Evolutionary conservation across 1,140 invertebrate species (phyloP).

Genomic region (Diabrotica virgifera): DNA sequence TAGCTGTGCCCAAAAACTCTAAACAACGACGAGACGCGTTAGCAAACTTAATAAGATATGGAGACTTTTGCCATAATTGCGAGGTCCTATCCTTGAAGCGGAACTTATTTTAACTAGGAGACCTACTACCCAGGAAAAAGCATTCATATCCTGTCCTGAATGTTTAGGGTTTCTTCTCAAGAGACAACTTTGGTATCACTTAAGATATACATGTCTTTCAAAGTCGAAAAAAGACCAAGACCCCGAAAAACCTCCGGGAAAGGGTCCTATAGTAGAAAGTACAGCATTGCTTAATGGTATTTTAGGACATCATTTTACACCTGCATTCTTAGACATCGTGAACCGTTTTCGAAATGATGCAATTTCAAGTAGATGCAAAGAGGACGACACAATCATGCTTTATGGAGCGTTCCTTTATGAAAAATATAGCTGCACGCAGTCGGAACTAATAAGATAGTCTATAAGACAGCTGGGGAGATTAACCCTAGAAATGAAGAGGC

Average conservation of each 20-base stretch:
- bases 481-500: constrained; percentile 7
- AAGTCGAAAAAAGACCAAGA: background rate
- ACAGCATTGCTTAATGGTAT: constrained; percentile 14
- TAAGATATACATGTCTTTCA: constrained; percentile 11
- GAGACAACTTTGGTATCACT: constrained; percentile 12
- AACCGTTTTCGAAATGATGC: constrained; percentile 21
- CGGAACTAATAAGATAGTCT: no score
- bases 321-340: constrained; percentile 17
- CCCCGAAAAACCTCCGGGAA: background rate
- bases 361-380: constrained; percentile 15
- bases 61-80: constrained; percentile 21
- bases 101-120: constrained; percentile 12
- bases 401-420: constrained; percentile 22
- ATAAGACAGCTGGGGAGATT: constrained; percentile 20
- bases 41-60: constrained; percentile 5
- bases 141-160: constrained; percentile 10
- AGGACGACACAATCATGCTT: constrained; percentile 13
- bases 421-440: constrained; percentile 19
- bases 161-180: constrained; percentile 12
- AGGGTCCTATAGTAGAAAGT: constrained; percentile 11
- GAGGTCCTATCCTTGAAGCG: constrained; percentile 15
- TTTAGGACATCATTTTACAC: constrained; percentile 7
- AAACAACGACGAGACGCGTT: constrained; percentile 18
- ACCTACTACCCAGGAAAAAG: constrained; percentile 2
- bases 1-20: constrained; percentile 10